These are phyloP conservation scores for Agrotis puta DNA, from an alignment of 2,888 invertebrate genomes.

Conservation along the genomic window DNA sequence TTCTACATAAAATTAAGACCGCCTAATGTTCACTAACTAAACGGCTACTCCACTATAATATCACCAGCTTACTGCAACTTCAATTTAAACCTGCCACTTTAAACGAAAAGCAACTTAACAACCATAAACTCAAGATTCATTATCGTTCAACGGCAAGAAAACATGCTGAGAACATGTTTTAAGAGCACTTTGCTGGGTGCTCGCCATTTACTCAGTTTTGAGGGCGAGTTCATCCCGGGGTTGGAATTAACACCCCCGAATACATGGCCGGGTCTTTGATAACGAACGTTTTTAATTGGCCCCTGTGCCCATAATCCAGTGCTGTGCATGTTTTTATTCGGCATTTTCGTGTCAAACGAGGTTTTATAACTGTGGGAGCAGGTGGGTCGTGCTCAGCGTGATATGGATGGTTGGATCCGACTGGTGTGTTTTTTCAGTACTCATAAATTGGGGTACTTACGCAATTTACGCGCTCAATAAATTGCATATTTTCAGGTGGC, in stretches of 20 bases:
- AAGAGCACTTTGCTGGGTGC: conserved; percentile 26
- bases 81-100: conserved; percentile 8
- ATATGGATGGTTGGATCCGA: conserved; percentile 32
- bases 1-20: conserved; percentile 29
- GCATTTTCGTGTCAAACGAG: conserved; percentile 22
- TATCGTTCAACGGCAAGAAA: conserved; percentile 31
- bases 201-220: conserved; percentile 47
- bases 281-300: conserved; percentile 62
- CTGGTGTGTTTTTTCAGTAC: neutral
- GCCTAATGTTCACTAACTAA: conserved; percentile 28
- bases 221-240: conserved; percentile 43
- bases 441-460: conserved; percentile 24
- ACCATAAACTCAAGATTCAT: conserved; percentile 18
- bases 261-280: conserved; percentile 52
- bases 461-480: conserved; percentile 19
- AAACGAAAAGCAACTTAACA: conserved; percentile 33
- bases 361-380: conserved; percentile 42
- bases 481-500: neutral
- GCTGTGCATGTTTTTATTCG: conserved; percentile 44
- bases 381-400: conserved; percentile 17
- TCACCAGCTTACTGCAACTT: conserved; percentile 6
- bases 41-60: conserved; percentile 9
- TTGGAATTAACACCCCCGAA: conserved; percentile 61
- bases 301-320: conserved; percentile 38
- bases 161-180: conserved; percentile 39